Percentiles rank a stretch among this genome's conserved stretches.
These are phyloP conservation scores for Pheosia gnoma DNA, from an alignment of 2,888 invertebrate genomes.

Conservation along the genomic window DNA sequence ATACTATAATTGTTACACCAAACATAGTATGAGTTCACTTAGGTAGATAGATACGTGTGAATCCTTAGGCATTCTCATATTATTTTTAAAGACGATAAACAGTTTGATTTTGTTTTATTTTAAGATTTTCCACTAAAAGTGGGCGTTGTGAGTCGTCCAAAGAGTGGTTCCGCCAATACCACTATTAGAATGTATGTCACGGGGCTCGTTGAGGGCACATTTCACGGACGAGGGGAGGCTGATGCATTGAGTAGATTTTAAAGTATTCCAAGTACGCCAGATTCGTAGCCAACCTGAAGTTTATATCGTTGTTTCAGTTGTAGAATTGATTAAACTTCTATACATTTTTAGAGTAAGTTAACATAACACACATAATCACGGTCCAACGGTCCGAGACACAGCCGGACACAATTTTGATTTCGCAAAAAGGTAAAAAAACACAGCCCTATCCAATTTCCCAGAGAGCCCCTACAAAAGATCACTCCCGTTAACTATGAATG, in stretches of 20 bases:
- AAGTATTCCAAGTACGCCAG: conserved; percentile 31
- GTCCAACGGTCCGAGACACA: conserved; percentile 49
- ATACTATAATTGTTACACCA: too few relatives aligned
- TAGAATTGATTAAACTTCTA: too few relatives aligned
- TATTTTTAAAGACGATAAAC: too few relatives aligned
- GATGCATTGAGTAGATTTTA: conserved; percentile 54
- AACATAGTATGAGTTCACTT: too few relatives aligned
- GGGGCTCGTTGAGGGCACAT: conserved; percentile 57
- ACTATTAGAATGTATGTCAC: conserved; percentile 81
- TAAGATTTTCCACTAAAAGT: conserved; percentile 12
- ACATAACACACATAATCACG: conserved; percentile 23
- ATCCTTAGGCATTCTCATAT: too few relatives aligned
- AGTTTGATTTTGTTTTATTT: too few relatives aligned
- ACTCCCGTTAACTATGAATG: conserved; percentile 82
- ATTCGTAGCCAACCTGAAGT: not conserved
- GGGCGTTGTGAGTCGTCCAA: conserved; percentile 34
- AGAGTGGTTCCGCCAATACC: conserved; percentile 53
- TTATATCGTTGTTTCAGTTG: not conserved
- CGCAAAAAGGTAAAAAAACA: conserved; percentile 71
- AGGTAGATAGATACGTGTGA: too few relatives aligned
- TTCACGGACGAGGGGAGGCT: conserved; percentile 59
- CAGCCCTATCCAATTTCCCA: conserved; percentile 77
- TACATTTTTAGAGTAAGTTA: not conserved
- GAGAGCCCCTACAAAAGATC: conserved; percentile 81
- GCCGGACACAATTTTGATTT: conserved; percentile 71